Conservation (phyloP, 2,888 invertebrate species). For the Emmelina monodactyla region DNA sequence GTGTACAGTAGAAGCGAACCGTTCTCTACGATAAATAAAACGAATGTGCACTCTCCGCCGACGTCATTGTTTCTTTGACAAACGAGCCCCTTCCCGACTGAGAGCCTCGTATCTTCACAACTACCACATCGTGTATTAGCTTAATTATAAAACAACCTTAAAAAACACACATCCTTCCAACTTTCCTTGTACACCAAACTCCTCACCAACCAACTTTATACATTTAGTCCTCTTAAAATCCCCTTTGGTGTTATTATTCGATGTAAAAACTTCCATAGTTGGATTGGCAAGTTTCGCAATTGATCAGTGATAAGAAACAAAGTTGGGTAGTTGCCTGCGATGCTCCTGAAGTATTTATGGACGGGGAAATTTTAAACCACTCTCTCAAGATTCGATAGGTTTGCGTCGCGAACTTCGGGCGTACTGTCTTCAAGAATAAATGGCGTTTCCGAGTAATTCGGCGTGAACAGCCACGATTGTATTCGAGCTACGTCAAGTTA, state of each 20-base stretch:
- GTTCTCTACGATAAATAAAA: no score
- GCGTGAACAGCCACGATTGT: constrained; percentile 33
- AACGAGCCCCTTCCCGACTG: no score
- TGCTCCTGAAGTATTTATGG: constrained; percentile 8
- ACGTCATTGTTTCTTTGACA: no score
- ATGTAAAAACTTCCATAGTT: not conserved
- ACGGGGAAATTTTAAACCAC: constrained; percentile 11
- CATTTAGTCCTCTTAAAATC: no score
- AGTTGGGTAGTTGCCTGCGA: constrained; percentile 3
- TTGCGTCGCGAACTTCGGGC: constrained; percentile 27
- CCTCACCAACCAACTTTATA: no score
- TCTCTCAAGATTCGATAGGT: constrained; percentile 15
- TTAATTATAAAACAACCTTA: no score
- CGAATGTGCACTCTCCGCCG: no score
- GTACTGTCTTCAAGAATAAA: constrained; percentile 34
- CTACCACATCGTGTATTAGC: no score
- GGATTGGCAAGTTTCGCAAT: not conserved
- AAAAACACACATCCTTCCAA: no score
- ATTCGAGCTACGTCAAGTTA: constrained; percentile 32
- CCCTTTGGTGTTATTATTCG: not conserved
- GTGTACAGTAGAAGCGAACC: no score
- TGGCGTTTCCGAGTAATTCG: constrained; percentile 40
- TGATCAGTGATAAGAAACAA: constrained; percentile 5
- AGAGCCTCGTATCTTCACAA: no score
- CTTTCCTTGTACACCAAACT: no score